phyloP scores from a whole-genome alignment of 2,888 invertebrate species.

The Caenorhabditis afra region DNA sequence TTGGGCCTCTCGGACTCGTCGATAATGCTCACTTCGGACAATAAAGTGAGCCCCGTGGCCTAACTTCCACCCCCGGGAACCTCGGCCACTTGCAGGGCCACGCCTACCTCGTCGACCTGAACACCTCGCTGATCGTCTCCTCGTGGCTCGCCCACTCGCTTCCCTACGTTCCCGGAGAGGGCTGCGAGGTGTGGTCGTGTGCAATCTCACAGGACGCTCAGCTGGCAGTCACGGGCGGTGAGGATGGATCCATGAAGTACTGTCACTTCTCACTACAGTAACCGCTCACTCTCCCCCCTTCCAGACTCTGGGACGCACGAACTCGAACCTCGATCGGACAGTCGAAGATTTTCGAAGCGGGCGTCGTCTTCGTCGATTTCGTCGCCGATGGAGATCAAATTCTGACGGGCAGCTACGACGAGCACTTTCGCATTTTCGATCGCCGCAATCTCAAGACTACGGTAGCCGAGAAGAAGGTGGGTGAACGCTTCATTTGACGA shows the following conservation, averaged over 20 bases:
- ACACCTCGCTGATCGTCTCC: constrained; percentile 48
- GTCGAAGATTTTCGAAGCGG: constrained; percentile 61
- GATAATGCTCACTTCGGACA: constrained; percentile 49
- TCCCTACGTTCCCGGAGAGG: constrained; percentile 58
- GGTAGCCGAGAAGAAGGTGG: constrained; percentile 50
- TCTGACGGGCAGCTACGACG: constrained; percentile 66
- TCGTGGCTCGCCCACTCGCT: constrained; percentile 64
- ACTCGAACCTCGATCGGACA: constrained; percentile 26
- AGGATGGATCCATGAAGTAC: constrained; percentile 61
- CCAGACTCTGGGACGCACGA: constrained; percentile 60
- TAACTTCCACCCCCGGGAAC: too few species aligned
- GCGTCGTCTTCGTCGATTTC: constrained; percentile 63
- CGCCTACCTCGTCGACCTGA: constrained; percentile 57
- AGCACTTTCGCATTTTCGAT: constrained; percentile 62
- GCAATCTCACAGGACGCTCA: constrained; percentile 33
- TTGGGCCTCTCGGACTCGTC: constrained; percentile 54
- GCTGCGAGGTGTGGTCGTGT: constrained; percentile 69
- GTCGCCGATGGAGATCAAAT: constrained; percentile 40
- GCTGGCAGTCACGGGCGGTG: constrained; percentile 58
- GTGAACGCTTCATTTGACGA: not conserved
- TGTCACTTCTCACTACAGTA: too few species aligned
- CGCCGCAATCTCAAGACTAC: constrained; percentile 50
- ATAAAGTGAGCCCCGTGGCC: constrained; percentile 51
- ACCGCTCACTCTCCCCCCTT: not conserved
- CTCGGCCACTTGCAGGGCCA: constrained; percentile 37